phyloP scores from a whole-genome alignment of 64 coral and sea anemone species.

The Montipora foliosa region DNA sequence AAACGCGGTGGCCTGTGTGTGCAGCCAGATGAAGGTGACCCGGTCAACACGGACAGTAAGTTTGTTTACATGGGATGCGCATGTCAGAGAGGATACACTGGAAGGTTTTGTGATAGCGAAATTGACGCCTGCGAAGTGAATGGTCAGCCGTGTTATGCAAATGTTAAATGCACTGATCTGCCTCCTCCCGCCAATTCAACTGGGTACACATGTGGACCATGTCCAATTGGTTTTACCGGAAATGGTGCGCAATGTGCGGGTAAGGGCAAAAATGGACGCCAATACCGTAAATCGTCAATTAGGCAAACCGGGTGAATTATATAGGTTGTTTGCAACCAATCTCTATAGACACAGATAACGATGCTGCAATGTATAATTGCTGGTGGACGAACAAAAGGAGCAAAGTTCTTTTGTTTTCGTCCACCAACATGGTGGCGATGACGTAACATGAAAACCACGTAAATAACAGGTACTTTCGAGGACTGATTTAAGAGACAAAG shows the following conservation, averaged over 20 bases:
- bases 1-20: conserved; percentile 33
- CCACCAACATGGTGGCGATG: no score
- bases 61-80: conserved; percentile 52
- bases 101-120: conserved; percentile 63
- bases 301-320: no score
- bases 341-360: no score
- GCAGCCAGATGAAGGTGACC: conserved; percentile 15
- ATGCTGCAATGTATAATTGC: no score
- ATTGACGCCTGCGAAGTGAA: conserved; percentile 57
- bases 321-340: no score
- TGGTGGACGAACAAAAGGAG: no score
- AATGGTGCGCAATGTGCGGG: conserved; percentile 22
- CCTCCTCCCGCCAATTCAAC: conserved; percentile 38
- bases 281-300: neutral
- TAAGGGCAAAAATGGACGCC: neutral
- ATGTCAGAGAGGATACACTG: conserved; percentile 66
- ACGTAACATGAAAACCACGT: no score
- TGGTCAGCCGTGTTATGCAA: conserved; percentile 48
- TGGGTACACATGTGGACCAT: conserved; percentile 59
- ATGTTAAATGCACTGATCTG: conserved; percentile 46
- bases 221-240: conserved; percentile 44
- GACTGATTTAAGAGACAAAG: no score
- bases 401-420: no score
- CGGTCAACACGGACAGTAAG: conserved; percentile 15
- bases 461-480: no score